phyloP scores from a whole-genome alignment of 2,797 vertebrate species.

The Todus mexicanus region DNA sequence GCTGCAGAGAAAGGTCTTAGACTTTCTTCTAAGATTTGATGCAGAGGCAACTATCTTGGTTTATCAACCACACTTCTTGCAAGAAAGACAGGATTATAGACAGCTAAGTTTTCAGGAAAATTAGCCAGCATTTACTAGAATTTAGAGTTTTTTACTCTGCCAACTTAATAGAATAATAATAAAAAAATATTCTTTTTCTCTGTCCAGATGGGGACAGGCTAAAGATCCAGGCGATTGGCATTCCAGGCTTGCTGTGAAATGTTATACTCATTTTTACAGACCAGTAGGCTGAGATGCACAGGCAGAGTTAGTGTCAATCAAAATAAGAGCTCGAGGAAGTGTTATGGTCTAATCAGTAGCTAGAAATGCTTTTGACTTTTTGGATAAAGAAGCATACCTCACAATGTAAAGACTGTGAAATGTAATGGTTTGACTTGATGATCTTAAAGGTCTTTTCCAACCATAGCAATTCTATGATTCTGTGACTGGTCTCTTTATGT shows the following conservation, averaged over 20 bases:
- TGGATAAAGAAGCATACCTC: not conserved
- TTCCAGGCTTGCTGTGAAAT: not conserved
- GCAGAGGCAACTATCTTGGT: not conserved
- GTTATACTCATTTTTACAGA: slow-evolving; percentile 8
- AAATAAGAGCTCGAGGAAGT: not conserved
- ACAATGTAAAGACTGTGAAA: not conserved
- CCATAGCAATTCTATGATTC: no score
- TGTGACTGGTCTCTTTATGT: not conserved
- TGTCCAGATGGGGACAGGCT: not conserved
- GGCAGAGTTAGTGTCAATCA: not conserved
- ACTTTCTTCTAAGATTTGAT: not conserved
- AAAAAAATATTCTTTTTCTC: not conserved
- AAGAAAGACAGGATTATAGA: not conserved
- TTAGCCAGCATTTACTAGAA: not conserved
- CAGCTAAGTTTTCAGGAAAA: not conserved
- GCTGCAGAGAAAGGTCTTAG: not conserved
- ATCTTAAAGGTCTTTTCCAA: no score
- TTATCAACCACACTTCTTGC: not conserved
- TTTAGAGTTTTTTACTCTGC: not conserved
- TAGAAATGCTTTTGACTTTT: not conserved
- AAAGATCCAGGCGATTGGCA: not conserved
- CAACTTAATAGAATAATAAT: not conserved
- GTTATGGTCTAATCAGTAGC: not conserved
- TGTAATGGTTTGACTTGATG: no score
- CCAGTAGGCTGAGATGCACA: not conserved